phyloP scores from a whole-genome alignment of 2,113 vertebrate genomes.

The Lota lota region DNA sequence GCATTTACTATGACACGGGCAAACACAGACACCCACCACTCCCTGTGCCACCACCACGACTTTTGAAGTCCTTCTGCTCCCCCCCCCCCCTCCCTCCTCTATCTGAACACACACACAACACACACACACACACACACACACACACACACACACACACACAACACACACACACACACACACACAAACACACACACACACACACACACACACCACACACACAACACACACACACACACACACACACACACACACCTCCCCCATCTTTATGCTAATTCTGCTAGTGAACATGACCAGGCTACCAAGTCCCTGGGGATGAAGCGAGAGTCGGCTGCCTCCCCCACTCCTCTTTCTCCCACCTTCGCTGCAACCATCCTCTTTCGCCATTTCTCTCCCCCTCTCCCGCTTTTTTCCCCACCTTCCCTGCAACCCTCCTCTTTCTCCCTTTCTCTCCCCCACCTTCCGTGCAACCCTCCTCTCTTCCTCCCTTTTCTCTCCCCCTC shows the following conservation, averaged over 20 bases:
- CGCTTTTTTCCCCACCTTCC: slow-evolving; percentile 10
- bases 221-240: slow-evolving; percentile 23
- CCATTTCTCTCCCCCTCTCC: too few relatives aligned
- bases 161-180: not conserved
- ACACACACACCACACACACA: slow-evolving; percentile 16
- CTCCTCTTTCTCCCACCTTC: slow-evolving; percentile 1
- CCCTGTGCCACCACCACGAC: slow-evolving; percentile 11
- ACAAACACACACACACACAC: slow-evolving; percentile 21
- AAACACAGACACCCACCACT: slow-evolving; percentile 33
- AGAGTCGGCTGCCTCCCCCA: slow-evolving; percentile 58
- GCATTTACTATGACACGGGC: slow-evolving; percentile 36
- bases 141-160: not conserved
- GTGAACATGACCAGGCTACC: slow-evolving; percentile 74
- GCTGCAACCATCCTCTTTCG: not conserved
- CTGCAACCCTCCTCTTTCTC: too few relatives aligned
- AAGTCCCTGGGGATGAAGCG: slow-evolving; percentile 69
- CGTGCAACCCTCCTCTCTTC: not conserved
- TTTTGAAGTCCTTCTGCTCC: slow-evolving; percentile 30
- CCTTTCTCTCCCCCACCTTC: slow-evolving; percentile 35
- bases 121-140: slow-evolving; percentile 19
- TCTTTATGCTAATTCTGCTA: slow-evolving; percentile 76
- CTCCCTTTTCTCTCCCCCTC: too few relatives aligned
- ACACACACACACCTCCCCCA: slow-evolving; percentile 48
- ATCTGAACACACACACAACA: slow-evolving; percentile 40
- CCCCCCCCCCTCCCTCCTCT: slow-evolving; percentile 23